Base-by-base conservation (phyloP, 2,797 vertebrate species). In the Rhinichthys osculus region DNA sequence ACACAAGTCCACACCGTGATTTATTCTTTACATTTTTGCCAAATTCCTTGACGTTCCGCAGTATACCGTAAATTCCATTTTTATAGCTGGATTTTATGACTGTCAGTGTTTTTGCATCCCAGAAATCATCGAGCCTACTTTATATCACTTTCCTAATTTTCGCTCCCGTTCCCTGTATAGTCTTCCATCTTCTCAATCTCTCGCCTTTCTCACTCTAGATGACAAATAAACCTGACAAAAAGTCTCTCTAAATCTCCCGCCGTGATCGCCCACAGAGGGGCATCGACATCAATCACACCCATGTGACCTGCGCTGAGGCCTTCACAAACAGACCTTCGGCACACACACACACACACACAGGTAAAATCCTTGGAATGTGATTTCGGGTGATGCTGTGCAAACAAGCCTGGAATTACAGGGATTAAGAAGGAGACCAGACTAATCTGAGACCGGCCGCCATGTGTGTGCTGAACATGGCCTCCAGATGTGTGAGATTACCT, bases 401-500 rank as follows among this genome's bases (percentile, higher is more conserved):
- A 87, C 78, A 84, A 84, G 52, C 47, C 47, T 62, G 64, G 74
- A 66, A 85, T 85, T 85, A 74, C 19, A 52, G 35, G 80, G 86
- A 85, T 86, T 88, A 87, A 71, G 4, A 11, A 14, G 13, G 23
- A 81, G 76, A 59, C 70, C 54, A n/a, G 52, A 42, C 86, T 85
- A 78, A 86, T 82, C 86, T 71, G n/a, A 74, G n/a, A 54, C 64
- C 40, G 35, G 14, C 84, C n/a, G 16, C 50, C 30, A 40, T 59
- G 74, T 84, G 82, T 76, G 62, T 72, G 69, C 69, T 77, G 81
- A 85, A 85, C 81, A 86, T 83, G 3, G 64, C 23, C 30, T 50
- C 86, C 86, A 89, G 86, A 88, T 90, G 89, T 89, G 62, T 14
- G 44, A 85, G 84, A 87, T 88, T 82, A 78, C 30, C 23, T 79